These are phyloP conservation scores for Gari tellinella DNA, from an alignment of 2,888 invertebrate species.

Conservation along the genomic window DNA sequence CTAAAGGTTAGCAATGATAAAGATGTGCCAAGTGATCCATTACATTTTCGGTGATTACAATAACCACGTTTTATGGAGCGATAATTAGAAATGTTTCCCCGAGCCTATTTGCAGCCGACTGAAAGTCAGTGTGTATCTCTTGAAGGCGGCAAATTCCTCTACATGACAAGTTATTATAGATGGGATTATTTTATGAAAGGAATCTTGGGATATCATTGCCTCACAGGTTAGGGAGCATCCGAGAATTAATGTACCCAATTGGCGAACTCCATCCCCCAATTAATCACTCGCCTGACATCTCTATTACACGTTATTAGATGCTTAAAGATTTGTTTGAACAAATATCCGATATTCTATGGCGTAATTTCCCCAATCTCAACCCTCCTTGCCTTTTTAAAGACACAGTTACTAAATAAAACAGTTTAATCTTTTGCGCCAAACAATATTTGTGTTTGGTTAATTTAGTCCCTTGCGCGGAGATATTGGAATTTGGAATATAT, in stretches of 20 bases:
- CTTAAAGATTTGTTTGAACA: slow-evolving; percentile 62
- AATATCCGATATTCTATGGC: slow-evolving; percentile 59
- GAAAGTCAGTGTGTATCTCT: not conserved
- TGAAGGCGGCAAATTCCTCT: slow-evolving; percentile 15
- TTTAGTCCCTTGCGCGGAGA: slow-evolving; percentile 54
- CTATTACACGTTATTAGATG: slow-evolving; percentile 65
- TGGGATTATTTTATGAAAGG: slow-evolving; percentile 49
- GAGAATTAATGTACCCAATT: slow-evolving; percentile 65
- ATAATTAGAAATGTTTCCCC: slow-evolving; percentile 21
- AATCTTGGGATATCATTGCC: slow-evolving; percentile 55
- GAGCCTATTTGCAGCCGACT: not conserved
- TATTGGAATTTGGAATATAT: slow-evolving; percentile 56
- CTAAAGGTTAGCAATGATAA: too few relatives aligned
- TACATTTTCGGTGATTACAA: slow-evolving; percentile 2
- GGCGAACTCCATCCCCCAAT: slow-evolving; percentile 62
- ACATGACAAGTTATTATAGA: slow-evolving; percentile 52
- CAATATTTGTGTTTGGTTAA: slow-evolving; percentile 66
- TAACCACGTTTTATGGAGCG: slow-evolving; percentile 9
- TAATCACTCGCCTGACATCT: slow-evolving; percentile 61
- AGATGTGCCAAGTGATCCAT: too few relatives aligned
- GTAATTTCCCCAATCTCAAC: slow-evolving; percentile 61
- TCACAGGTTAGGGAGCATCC: slow-evolving; percentile 54
- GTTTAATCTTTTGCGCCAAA: slow-evolving; percentile 63
- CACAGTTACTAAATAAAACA: slow-evolving; percentile 61
- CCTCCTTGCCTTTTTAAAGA: slow-evolving; percentile 51